These are phyloP conservation scores for Desoria tigrina DNA, from an alignment of 2,888 invertebrate genomes.

Conservation along the genomic window DNA sequence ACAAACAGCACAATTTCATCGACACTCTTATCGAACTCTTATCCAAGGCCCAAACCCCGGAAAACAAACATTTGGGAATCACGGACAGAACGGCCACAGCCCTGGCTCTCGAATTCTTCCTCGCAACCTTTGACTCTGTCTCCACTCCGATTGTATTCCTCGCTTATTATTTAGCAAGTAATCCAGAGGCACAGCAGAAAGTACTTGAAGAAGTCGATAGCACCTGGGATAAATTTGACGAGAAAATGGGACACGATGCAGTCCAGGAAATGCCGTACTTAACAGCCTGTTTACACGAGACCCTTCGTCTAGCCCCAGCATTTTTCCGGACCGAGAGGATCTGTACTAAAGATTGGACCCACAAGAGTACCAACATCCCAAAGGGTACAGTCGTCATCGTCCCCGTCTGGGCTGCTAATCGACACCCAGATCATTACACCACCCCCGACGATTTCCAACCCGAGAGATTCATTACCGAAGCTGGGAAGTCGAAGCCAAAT, in stretches of 20 bases:
- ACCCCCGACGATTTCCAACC: constrained; percentile 19
- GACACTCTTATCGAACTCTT: constrained; percentile 12
- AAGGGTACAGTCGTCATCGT: constrained; percentile 18
- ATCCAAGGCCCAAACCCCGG: constrained; percentile 7
- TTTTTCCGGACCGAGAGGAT: constrained; percentile 20
- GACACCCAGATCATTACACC: constrained; percentile 22
- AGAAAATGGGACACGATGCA: constrained; percentile 21
- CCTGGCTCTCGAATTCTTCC: constrained; percentile 26
- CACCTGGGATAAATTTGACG: constrained; percentile 13
- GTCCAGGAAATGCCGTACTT: constrained; percentile 25
- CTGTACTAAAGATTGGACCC: constrained; percentile 23
- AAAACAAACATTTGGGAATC: constrained; percentile 18
- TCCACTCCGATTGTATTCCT: constrained; percentile 24
- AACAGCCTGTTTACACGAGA: constrained; percentile 22
- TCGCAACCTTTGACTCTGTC: constrained; percentile 22
- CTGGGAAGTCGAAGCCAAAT: neutral
- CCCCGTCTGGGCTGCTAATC: constrained; percentile 23
- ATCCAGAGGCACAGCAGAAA: constrained; percentile 17
- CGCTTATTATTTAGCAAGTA: constrained; percentile 22
- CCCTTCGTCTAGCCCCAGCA: constrained; percentile 17
- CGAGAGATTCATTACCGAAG: constrained; percentile 11
- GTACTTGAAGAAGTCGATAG: constrained; percentile 19
- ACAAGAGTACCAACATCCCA: constrained; percentile 19
- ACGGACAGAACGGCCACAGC: constrained; percentile 9
- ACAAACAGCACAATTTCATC: constrained; percentile 6